Evolutionary conservation across 53 echinoderm and acorn worm genomes (phyloP).

Genomic region (Luidia sarsii): DNA sequence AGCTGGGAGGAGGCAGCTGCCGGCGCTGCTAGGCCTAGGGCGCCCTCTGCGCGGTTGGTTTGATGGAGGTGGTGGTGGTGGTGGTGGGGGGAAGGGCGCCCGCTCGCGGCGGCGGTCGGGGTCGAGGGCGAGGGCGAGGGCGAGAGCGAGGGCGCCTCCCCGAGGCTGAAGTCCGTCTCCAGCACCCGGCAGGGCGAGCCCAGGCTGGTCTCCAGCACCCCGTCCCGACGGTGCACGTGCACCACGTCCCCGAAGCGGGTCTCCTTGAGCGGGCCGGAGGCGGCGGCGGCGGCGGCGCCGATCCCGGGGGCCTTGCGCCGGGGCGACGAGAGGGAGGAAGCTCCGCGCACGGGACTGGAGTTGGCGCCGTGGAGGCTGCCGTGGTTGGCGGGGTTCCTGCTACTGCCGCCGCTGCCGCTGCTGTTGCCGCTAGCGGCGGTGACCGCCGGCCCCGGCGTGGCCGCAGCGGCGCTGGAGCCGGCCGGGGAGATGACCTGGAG

Average conservation of each 20-base stretch:
- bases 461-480: background rate
- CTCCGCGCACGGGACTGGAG: conserved; percentile 55
- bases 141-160: conserved; percentile 21
- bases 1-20: background rate
- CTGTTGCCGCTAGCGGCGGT: too few species aligned
- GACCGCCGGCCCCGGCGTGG: background rate
- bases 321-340: conserved; percentile 15
- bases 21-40: too few species aligned
- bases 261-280: conserved; percentile 8
- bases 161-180: conserved; percentile 27
- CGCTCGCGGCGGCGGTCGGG: conserved; percentile 13
- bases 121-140: conserved; percentile 22
- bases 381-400: background rate
- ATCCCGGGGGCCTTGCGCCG: background rate
- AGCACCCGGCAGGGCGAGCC: conserved; percentile 78
- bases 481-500: conserved; percentile 81
- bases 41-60: too few species aligned
- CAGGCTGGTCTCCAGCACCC: conserved; percentile 89
- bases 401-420: background rate
- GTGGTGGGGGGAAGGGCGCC: background rate
- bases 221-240: conserved; percentile 89
- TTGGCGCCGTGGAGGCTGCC: conserved; percentile 43
- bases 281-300: background rate
- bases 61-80: too few species aligned
- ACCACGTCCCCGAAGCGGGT: conserved; percentile 80